phyloP scores from a whole-genome alignment of 2,797 vertebrate species.

The Propithecus deckenii region DNA sequence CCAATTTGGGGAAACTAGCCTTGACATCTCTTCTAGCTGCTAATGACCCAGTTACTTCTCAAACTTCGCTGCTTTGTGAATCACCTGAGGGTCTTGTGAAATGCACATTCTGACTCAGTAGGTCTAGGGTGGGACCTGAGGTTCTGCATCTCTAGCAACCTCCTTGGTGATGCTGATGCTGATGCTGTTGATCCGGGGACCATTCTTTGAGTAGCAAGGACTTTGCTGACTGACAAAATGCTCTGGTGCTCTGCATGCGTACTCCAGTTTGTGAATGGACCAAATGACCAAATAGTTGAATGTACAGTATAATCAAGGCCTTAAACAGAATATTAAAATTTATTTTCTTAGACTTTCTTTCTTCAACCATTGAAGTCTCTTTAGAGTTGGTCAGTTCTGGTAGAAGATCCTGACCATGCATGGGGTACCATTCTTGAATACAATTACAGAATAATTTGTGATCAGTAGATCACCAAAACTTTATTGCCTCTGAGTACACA shows the following conservation, averaged over 20 bases:
- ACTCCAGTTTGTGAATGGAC: not conserved
- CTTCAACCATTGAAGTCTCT: not conserved
- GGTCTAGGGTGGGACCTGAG: not conserved
- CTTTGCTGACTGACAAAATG: not conserved
- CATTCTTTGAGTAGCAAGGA: not conserved
- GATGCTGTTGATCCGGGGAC: not conserved
- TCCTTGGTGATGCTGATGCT: not conserved
- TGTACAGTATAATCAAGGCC: not conserved
- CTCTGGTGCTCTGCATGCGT: not conserved
- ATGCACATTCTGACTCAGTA: not conserved
- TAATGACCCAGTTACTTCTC: not conserved
- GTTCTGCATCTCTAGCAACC: not conserved
- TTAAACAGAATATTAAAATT: not conserved
- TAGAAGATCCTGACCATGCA: not conserved
- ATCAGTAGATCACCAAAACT: not conserved
- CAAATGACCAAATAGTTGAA: not conserved
- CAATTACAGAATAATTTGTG: not conserved
- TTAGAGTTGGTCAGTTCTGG: not conserved
- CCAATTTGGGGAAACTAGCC: not conserved
- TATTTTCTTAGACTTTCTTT: conserved; percentile 13
- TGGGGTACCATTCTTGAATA: not conserved
- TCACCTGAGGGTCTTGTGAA: not conserved
- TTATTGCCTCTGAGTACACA: not conserved
- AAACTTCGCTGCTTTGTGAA: not conserved
- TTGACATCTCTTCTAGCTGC: not conserved